A percentile compares a stretch with the other conserved stretches of the same genome.
phyloP scores from a whole-genome alignment of 1,140 invertebrate species.

The Pachyrhynchus sulphureomaculatus region DNA sequence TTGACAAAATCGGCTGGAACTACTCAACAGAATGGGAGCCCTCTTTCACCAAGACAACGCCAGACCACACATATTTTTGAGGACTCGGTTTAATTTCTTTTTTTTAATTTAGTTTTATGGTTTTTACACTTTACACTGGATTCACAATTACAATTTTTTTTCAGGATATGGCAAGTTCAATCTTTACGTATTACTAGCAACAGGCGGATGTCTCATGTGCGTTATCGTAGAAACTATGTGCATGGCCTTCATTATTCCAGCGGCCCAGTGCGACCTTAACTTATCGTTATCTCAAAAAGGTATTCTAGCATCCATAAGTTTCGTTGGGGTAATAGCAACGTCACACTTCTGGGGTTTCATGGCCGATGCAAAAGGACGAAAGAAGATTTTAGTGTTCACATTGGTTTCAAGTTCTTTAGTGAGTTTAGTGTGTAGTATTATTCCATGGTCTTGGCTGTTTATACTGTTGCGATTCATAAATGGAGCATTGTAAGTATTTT shows the following conservation, averaged over 20 bases:
- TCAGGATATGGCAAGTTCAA: conserved; percentile 50
- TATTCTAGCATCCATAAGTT: conserved; percentile 45
- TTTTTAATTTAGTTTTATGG: neutral
- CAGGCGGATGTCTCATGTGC: conserved; percentile 48
- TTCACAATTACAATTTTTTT: conserved; percentile 5
- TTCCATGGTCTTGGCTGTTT: conserved; percentile 61
- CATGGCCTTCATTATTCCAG: conserved; percentile 50
- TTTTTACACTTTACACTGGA: neutral
- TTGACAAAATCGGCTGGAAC: too few species aligned
- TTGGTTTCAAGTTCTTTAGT: conserved; percentile 59
- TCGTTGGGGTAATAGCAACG: conserved; percentile 47
- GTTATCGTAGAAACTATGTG: conserved; percentile 49
- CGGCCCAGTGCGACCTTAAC: conserved; percentile 51
- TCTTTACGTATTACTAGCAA: conserved; percentile 40
- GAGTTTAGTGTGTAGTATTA: conserved; percentile 59
- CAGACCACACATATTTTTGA: too few species aligned
- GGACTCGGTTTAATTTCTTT: neutral
- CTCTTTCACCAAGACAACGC: neutral
- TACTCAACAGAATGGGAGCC: neutral
- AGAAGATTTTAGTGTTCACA: conserved; percentile 59
- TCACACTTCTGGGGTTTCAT: conserved; percentile 51
- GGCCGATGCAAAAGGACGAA: conserved; percentile 47
- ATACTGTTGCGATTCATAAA: conserved; percentile 62
- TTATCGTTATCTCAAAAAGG: conserved; percentile 45
- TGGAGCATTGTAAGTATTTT: conserved; percentile 63